Evolutionary conservation across 2,797 vertebrate genomes (phyloP).

Genomic region (Scolopax rusticola): DNA sequence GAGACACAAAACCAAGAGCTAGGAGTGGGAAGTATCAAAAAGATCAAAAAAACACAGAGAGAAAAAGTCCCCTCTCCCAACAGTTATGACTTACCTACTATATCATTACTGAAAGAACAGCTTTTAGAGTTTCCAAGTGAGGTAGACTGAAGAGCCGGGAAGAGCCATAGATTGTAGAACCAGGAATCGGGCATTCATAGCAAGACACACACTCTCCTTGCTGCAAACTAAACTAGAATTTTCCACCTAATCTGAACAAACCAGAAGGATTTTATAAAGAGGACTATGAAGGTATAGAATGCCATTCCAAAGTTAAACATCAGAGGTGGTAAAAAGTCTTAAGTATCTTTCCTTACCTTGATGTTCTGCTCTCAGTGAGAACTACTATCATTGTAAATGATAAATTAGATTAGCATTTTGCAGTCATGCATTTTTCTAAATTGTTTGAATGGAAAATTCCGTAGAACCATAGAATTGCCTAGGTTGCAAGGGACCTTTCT

Average conservation of each 20-base stretch:
- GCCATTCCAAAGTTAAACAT: not conserved
- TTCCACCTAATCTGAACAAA: not conserved
- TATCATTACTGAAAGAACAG: not conserved
- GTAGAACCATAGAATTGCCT: no score
- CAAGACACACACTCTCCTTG: not conserved
- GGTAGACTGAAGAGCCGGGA: not conserved
- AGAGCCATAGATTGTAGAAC: no score
- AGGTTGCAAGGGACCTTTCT: no score
- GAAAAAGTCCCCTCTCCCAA: not conserved
- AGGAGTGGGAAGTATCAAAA: not conserved
- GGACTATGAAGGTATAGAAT: not conserved
- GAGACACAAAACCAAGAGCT: not conserved
- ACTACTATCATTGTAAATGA: not conserved
- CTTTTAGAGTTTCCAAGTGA: not conserved
- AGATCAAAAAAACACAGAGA: not conserved
- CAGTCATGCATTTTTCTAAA: not conserved
- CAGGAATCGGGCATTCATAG: not conserved
- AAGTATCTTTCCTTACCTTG: not conserved
- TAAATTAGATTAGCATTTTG: not conserved
- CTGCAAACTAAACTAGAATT: not conserved
- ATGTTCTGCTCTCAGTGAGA: not conserved
- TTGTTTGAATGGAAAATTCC: not conserved
- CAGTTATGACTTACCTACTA: not conserved
- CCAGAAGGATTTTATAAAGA: not conserved
- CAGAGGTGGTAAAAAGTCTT: not conserved